Evolutionary conservation across 2,888 invertebrate species (phyloP), one percentile per base, ranked within the genome.

Genomic region (Eucriotettix oculatus): DNA sequence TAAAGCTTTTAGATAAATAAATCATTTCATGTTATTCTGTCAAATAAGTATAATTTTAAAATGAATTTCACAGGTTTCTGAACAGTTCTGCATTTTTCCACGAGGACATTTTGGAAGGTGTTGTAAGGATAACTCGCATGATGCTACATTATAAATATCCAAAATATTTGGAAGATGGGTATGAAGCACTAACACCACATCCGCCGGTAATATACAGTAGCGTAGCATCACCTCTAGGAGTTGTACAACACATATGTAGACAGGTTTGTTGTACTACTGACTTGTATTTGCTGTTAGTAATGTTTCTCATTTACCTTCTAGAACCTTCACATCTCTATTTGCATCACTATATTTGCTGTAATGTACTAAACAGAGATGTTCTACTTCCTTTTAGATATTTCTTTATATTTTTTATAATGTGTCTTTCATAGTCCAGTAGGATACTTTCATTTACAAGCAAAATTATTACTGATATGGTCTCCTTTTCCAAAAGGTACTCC

Each of bases 131-230:
- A n/a, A 85, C 88, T 9, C 76, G 87, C 62, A 82, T 90, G 77
- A 81, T 89, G 65, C 72, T 92, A 17, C 87, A 89, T 72, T 82
- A 85, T 69, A 86, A 85, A 71, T 91, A 87, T 71, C 88, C 89
- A 0, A 79, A 87, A 61, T 91, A 86, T 71, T 77, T 85, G 65
- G 86, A 87, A 69, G 89, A 90, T 69, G 92, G 91, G 58, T 90
- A 84, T 75, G 80, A 90, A 62, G 87, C 90, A 9, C 82, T 94
- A 59, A 82, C 86, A 44, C 78, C 85, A 64, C 83, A 89, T 0
- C 84, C 90, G n/a, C 94, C 95, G 0, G 85, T 90, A 65, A 85
- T 90, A 68, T 90, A 90, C 75, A 87, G 87, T 66, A 89, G 88
- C 61, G 84, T 88, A 54, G 86, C 87, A 9, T 86, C 87, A 64